phyloP scores from a whole-genome alignment of 2,888 invertebrate genomes.

The Polydrusus cervinus region DNA sequence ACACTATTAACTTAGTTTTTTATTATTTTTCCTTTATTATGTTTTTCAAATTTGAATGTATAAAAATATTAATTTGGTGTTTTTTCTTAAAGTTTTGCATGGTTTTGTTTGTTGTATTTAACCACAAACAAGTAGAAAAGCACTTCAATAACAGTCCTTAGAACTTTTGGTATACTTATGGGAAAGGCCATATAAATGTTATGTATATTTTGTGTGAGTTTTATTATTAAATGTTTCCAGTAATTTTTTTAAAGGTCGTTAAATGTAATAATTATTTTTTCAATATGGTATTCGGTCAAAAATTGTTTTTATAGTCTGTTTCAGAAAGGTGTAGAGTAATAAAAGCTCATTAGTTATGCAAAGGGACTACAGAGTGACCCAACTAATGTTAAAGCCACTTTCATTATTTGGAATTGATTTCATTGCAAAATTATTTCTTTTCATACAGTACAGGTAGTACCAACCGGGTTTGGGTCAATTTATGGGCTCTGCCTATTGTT shows the following conservation, averaged over 20 bases:
- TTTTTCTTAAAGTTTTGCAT: constrained; percentile 12
- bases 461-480: no score
- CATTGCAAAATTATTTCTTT: no score
- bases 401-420: no score
- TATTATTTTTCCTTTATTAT: constrained; percentile 29
- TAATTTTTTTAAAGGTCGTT: not conserved
- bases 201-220: constrained; percentile 1
- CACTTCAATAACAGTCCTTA: constrained; percentile 33
- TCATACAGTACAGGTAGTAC: no score
- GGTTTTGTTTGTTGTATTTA: constrained; percentile 1
- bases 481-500: no score
- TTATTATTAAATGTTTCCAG: not conserved
- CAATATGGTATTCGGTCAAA: no score
- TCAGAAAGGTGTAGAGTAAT: no score
- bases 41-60: constrained; percentile 19
- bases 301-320: no score
- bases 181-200: no score
- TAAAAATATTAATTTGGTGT: not conserved
- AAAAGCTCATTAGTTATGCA: no score
- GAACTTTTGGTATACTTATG: constrained; percentile 42
- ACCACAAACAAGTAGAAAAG: not conserved
- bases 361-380: no score
- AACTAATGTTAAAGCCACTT: no score
- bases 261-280: not conserved
- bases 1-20: constrained; percentile 28